Evolutionary conservation across 2,113 vertebrate genomes (phyloP), one percentile per base, ranked within the genome.

Genomic region (Brachyhypopomus occidentalis): DNA sequence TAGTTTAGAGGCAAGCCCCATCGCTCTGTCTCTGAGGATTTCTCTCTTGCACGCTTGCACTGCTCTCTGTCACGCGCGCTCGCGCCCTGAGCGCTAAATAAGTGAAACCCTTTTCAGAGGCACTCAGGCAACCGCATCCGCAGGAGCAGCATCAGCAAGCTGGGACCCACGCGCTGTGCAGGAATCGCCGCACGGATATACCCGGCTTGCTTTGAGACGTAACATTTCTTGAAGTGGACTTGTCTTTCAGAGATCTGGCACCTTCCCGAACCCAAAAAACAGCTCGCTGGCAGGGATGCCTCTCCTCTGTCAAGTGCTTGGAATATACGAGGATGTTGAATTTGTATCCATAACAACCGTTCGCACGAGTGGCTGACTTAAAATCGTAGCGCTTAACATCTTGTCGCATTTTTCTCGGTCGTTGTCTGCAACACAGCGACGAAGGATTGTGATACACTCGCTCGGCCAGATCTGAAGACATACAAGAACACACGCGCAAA

Each of bases 241-340:
- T 73, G 45, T 23, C 56, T 52, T 5, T 4, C 36, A 30, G n/a
- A 19, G 16, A 38, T 56, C 73, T 80, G 72, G 27, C 62, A 75
- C n/a, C 9, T 52, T 52, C 45, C 45, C 12, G 45, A 52, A 14
- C 45, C 45, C 45, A 52, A 52, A 52, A 52, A 2, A 52, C 12
- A 52, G 82, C 78, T 85, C 72, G 41, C 62, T 63, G 79, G 75
- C 83, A 81, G 89, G 86, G 85, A 90, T 91, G 88, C 86, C 58
- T 77, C 80, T 70, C 69, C 89, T 86, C 70, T 85, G 72, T 82
- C 86, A 89, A 78, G 83, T 89, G 85, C 74, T 87, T 80, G 93
- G 92, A 90, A 91, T 94, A 88, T 91, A 90, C 89, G 91, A 89
- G 78, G 85, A 84, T 89, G 85, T 83, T 89, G 86, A 88, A 87